phyloP scores from a whole-genome alignment of 2,888 invertebrate genomes.

The Phyllotreta striolata region DNA sequence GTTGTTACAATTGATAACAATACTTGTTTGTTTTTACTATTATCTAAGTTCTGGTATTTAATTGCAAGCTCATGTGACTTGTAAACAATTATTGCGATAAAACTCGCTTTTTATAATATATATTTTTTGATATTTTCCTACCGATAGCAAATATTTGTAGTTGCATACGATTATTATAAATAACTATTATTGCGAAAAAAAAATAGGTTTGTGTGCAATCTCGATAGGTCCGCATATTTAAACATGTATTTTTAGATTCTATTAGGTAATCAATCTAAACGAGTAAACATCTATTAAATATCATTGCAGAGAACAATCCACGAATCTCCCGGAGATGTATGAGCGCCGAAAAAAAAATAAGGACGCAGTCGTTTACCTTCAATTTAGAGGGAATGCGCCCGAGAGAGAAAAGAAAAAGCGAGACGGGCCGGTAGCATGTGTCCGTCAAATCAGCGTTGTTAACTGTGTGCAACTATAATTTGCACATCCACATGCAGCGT shows the following conservation, averaged over 20 bases:
- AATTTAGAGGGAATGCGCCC: constrained; percentile 32
- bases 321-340: too few relatives aligned
- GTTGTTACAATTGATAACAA: constrained; percentile 22
- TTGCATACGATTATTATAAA: not conserved
- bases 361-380: constrained; percentile 32
- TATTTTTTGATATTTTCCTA: constrained; percentile 14
- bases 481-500: constrained; percentile 44
- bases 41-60: constrained; percentile 30
- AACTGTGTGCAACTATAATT: constrained; percentile 45
- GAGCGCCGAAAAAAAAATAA: constrained; percentile 21
- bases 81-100: constrained; percentile 31
- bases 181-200: constrained; percentile 2
- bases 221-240: not conserved
- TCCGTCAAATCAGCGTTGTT: constrained; percentile 46
- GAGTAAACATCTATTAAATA: too few relatives aligned
- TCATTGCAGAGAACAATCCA: too few relatives aligned
- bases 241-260: too few relatives aligned
- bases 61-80: constrained; percentile 22
- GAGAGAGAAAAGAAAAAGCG: not conserved
- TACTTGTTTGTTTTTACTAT: constrained; percentile 29
- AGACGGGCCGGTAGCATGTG: constrained; percentile 41
- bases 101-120: constrained; percentile 18
- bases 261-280: too few relatives aligned
- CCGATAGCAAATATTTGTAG: constrained; percentile 9
- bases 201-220: not conserved